Percentiles rank a stretch among this genome's conserved stretches.
phyloP scores from a whole-genome alignment of 2,797 vertebrate genomes.

The Zenarchopterus dispar region DNA sequence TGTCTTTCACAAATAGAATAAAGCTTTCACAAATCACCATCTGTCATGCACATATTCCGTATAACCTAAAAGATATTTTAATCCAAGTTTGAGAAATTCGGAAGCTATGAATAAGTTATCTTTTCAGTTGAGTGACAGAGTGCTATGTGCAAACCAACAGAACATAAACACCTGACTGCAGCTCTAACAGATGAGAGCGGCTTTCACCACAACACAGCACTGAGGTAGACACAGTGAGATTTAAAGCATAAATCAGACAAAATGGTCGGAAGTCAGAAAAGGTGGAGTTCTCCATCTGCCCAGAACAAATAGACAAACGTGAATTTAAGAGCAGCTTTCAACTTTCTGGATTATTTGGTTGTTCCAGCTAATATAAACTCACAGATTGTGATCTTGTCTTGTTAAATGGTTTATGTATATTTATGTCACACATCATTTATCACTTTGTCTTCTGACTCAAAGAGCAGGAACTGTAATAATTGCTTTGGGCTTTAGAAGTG shows the following conservation, averaged over 20 bases:
- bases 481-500: slow-evolving; percentile 12
- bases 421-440: slow-evolving; percentile 28
- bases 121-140: background rate
- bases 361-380: slow-evolving; percentile 39
- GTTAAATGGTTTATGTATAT: slow-evolving; percentile 17
- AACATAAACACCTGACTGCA: slow-evolving; percentile 12
- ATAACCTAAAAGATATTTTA: background rate
- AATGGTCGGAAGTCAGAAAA: slow-evolving; percentile 26
- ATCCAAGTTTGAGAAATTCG: too few species aligned
- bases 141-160: background rate
- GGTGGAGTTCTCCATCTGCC: slow-evolving; percentile 26
- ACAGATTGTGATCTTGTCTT: slow-evolving; percentile 50
- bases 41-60: background rate
- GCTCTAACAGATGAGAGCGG: slow-evolving; percentile 13
- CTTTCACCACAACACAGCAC: too few species aligned
- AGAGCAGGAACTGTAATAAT: slow-evolving; percentile 19
- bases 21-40: too few species aligned
- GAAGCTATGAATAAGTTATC: too few species aligned
- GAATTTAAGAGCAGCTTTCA: slow-evolving; percentile 29
- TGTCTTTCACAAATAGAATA: too few species aligned
- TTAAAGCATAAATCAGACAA: slow-evolving; percentile 49
- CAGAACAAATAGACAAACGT: slow-evolving; percentile 59
- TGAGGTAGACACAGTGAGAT: slow-evolving; percentile 22
- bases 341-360: slow-evolving; percentile 37
- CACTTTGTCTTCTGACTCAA: slow-evolving; percentile 3